phyloP scores from a whole-genome alignment of 2,797 vertebrate genomes.

The Huso huso region DNA sequence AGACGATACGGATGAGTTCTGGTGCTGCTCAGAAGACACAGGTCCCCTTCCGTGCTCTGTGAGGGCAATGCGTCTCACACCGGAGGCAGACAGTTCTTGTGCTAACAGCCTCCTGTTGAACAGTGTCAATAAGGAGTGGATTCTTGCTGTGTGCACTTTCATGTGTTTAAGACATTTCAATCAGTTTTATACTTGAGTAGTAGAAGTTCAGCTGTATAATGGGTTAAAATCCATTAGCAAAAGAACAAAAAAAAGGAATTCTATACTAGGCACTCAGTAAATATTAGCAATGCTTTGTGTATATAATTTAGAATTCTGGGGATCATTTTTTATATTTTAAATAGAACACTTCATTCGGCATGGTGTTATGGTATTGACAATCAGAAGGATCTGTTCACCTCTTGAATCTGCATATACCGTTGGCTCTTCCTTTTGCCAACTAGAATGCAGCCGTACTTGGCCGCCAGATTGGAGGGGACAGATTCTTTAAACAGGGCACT shows the following conservation, averaged over 20 bases:
- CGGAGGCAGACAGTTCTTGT: too few relatives aligned
- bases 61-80: too few relatives aligned
- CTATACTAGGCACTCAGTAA: constrained; percentile 55
- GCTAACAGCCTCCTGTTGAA: too few relatives aligned
- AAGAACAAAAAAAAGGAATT: constrained; percentile 59
- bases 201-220: constrained; percentile 41
- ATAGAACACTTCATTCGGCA: constrained; percentile 41
- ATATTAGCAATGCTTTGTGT: constrained; percentile 59
- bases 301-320: constrained; percentile 45
- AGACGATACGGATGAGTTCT: too few relatives aligned
- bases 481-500: too few relatives aligned
- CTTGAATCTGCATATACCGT: background rate
- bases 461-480: too few relatives aligned
- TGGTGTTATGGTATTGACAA: constrained; percentile 51
- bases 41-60: too few relatives aligned
- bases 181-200: constrained; percentile 56
- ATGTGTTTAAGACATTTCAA: constrained; percentile 50
- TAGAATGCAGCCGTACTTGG: too few relatives aligned
- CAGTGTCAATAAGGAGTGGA: constrained; percentile 34
- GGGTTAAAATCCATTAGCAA: constrained; percentile 18
- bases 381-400: constrained; percentile 32
- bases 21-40: too few relatives aligned
- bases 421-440: too few relatives aligned
- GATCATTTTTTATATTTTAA: constrained; percentile 41
- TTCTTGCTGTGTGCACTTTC: constrained; percentile 60